Evolutionary conservation across 2,113 vertebrate genomes (phyloP).

Genomic region (Hystrix cristata): DNA sequence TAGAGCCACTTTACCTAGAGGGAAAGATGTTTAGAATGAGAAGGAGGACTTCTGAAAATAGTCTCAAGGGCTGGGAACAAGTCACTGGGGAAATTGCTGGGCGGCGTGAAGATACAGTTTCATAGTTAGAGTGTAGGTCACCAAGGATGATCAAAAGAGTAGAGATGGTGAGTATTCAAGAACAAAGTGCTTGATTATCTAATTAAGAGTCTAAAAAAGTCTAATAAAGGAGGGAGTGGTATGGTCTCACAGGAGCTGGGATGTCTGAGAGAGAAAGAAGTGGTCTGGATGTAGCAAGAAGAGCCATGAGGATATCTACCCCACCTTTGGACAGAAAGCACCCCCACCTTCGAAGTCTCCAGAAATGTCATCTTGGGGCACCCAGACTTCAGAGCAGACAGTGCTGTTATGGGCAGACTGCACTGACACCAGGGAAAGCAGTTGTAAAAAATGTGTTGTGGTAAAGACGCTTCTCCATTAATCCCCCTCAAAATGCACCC

Average conservation of each 20-base stretch:
- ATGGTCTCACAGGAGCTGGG: neutral
- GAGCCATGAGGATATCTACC: neutral
- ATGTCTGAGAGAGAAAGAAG: neutral
- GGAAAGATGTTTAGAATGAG: neutral
- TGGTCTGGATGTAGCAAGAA: neutral
- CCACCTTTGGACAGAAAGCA: neutral
- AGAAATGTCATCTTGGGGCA: neutral
- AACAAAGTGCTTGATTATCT: neutral
- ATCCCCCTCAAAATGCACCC: too few species aligned
- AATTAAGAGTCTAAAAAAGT: neutral
- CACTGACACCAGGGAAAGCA: neutral
- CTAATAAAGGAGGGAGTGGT: neutral
- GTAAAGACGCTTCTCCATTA: too few species aligned
- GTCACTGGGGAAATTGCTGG: neutral
- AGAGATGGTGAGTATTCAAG: neutral
- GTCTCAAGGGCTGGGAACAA: neutral
- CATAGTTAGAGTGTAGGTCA: neutral
- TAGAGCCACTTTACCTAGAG: neutral
- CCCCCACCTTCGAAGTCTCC: neutral
- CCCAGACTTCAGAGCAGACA: neutral
- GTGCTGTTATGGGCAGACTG: neutral
- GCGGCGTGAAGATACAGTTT: neutral
- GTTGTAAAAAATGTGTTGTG: too few species aligned
- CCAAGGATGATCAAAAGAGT: neutral
- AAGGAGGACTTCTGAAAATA: conserved; percentile 14